Percentiles rank a stretch among this genome's conserved stretches.
Conservation (phyloP, 2,888 invertebrate genomes). For the Amblyjoppa fuscipennis region DNA sequence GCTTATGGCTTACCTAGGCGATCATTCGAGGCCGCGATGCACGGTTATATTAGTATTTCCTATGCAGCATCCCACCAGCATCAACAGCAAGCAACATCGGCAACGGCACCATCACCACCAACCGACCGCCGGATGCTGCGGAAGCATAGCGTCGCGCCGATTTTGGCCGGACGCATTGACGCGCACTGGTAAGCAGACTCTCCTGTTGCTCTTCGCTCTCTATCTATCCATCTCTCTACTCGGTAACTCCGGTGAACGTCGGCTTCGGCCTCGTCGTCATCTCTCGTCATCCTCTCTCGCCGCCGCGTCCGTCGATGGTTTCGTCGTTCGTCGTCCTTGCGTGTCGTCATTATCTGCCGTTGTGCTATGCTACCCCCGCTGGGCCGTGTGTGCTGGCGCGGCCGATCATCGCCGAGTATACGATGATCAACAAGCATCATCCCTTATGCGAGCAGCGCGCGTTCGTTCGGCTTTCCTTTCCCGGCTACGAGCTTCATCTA, state of each 20-base stretch:
- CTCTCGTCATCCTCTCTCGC: slow-evolving; percentile 58
- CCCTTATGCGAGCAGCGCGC: slow-evolving; percentile 48
- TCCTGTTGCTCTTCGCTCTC: slow-evolving; percentile 50
- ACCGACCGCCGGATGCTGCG: slow-evolving; percentile 30
- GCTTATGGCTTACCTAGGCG: slow-evolving; percentile 73
- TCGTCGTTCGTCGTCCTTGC: slow-evolving; percentile 57
- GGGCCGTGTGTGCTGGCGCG: neutral
- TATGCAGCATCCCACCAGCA: slow-evolving; percentile 71
- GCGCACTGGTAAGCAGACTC: slow-evolving; percentile 34
- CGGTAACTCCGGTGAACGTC: slow-evolving; percentile 56
- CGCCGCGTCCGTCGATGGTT: slow-evolving; percentile 44
- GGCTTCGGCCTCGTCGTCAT: slow-evolving; percentile 58
- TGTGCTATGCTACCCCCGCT: slow-evolving; percentile 22
- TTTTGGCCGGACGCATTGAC: slow-evolving; percentile 30
- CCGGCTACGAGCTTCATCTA: slow-evolving; percentile 27
- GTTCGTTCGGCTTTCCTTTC: slow-evolving; percentile 63
- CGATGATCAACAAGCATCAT: slow-evolving; percentile 39
- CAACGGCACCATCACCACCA: slow-evolving; percentile 48
- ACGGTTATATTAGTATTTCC: slow-evolving; percentile 80
- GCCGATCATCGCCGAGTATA: slow-evolving; percentile 20
- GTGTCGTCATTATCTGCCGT: slow-evolving; percentile 63
- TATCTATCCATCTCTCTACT: slow-evolving; percentile 52
- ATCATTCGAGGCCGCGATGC: slow-evolving; percentile 75
- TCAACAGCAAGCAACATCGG: slow-evolving; percentile 67
- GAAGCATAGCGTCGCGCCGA: slow-evolving; percentile 39